These are phyloP conservation scores for Pagrus major DNA, from an alignment of 2,113 vertebrate species.

Conservation along the genomic window DNA sequence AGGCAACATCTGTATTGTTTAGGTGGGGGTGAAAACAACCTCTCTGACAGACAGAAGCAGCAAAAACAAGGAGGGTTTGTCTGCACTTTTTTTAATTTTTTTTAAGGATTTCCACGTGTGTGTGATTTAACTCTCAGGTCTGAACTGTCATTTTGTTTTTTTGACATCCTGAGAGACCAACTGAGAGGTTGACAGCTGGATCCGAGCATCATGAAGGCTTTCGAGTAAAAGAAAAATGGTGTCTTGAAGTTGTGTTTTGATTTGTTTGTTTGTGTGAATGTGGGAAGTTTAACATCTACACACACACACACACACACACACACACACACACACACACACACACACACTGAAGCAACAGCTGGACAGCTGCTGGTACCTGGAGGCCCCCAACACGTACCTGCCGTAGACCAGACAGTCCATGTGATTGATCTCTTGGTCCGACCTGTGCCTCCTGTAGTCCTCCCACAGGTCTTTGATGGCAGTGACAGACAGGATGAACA, in stretches of 20 bases:
- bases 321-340: not conserved
- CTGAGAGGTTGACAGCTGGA: not conserved
- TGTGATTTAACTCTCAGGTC: not conserved
- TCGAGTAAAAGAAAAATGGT: no score
- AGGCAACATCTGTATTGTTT: not conserved
- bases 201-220: not conserved
- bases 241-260: not conserved
- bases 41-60: conserved; percentile 2
- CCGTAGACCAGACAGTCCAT: conserved; percentile 95
- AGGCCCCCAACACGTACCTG: conserved; percentile 87
- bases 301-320: not conserved
- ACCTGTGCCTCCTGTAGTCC: conserved; percentile 94
- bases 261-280: conserved; percentile 6
- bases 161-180: not conserved
- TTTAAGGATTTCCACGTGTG: not conserved
- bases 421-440: conserved; percentile 96
- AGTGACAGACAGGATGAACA: conserved; percentile 96
- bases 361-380: not conserved
- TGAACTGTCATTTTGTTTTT: not conserved
- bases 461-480: conserved; percentile 98
- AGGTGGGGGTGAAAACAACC: not conserved
- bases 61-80: not conserved
- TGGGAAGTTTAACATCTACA: no score
- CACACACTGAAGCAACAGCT: conserved; percentile 10
- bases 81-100: not conserved